Conservation (phyloP, 2,888 invertebrate genomes). For the Eupithecia subumbrata region DNA sequence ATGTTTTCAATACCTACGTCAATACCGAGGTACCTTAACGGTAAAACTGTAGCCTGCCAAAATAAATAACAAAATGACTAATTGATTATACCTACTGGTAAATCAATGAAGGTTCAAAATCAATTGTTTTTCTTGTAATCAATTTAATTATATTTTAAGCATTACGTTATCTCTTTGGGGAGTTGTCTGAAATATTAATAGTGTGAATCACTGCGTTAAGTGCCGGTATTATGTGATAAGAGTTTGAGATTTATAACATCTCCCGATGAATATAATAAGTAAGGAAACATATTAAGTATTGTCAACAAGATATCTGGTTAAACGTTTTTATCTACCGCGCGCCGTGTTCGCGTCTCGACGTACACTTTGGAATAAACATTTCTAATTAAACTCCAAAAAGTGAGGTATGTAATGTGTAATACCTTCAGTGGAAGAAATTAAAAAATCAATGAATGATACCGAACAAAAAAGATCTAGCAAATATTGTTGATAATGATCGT, state of each 20-base stretch:
- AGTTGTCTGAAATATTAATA: slow-evolving; percentile 13
- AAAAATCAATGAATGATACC: not conserved
- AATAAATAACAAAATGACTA: slow-evolving; percentile 11
- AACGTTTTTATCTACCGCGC: not conserved
- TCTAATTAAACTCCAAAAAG: not conserved
- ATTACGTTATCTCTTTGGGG: slow-evolving; percentile 24
- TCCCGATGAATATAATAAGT: slow-evolving; percentile 17
- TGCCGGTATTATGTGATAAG: slow-evolving; percentile 22
- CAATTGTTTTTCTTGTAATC: slow-evolving; percentile 15
- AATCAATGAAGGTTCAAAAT: slow-evolving; percentile 19
- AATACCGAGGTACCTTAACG: slow-evolving; percentile 10
- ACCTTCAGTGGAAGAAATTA: not conserved
- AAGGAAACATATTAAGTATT: not conserved
- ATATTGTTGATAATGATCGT: not conserved
- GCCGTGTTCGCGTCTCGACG: not conserved
- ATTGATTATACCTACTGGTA: slow-evolving; percentile 15
- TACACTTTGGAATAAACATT: not conserved
- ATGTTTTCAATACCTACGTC: slow-evolving; percentile 24
- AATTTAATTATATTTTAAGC: slow-evolving; percentile 22
- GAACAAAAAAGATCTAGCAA: not conserved
- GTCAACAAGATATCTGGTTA: not conserved
- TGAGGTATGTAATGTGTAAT: too few relatives aligned
- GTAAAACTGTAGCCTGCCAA: not conserved
- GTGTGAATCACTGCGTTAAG: slow-evolving; percentile 34
- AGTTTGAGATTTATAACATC: slow-evolving; percentile 36